Evolutionary conservation across 2,797 vertebrate species (phyloP), one percentile per base, ranked within the genome.

Genomic region (Poecilia picta): DNA sequence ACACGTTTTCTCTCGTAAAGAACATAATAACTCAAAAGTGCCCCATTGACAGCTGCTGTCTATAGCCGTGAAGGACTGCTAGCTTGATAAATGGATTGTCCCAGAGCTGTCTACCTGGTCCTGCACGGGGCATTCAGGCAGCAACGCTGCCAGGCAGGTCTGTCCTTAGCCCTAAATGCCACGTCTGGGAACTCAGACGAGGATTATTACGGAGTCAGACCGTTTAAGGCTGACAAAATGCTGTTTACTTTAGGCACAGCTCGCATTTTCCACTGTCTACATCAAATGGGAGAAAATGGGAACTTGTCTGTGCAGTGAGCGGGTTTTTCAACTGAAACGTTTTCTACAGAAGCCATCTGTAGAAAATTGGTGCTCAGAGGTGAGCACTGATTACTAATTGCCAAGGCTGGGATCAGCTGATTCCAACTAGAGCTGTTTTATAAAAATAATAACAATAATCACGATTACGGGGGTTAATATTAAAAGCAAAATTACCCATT

Each of bases 71-170:
- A 92, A 88, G 85, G 87, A 47, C 84, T 80, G 80, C 31, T 80
- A 78, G 77, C 83, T 82, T 90, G 90, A 92, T 81, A 87, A 91
- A 92, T 90, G 80, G 85, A 88, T 91, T 83, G 43, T 83, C 84
- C 86, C 81, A 47, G 8, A 80, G 82, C 82, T 11, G 47, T 88
- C 82, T 79, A 88, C 87, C 89, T 87, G 76, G 86, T 88, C 87
- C 84, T 89, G 83, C 90, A 86, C 79, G 86, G 82, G 76, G 72
- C 89, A 81, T 80, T 85, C 75, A 82, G 75, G 20, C 80, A 74
- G 74, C 81, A 91, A 90, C 82, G 87, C 87, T 85, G 85, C 83
- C 20, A 85, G 85, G 83, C 85, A 77, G 75, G 81, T 86, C 79
- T 85, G 83, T 90, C 87, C 85, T 91, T 83, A 82, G 84, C 74